A percentile compares a stretch with the other conserved stretches of the same genome.
These are phyloP conservation scores for Oryzias woworae DNA, from an alignment of 2,113 vertebrate species.

Conservation along the genomic window DNA sequence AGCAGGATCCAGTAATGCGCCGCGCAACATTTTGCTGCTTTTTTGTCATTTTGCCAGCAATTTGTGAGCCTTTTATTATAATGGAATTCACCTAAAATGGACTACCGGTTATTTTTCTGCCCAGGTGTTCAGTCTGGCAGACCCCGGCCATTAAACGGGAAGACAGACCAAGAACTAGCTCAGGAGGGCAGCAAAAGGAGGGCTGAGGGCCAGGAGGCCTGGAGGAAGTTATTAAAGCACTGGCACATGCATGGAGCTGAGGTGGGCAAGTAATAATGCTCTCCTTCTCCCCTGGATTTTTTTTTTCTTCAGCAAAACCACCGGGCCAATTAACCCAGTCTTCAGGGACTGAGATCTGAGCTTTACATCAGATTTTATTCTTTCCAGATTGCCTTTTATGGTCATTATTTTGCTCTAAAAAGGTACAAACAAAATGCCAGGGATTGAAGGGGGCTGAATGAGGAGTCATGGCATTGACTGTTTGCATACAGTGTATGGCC, in stretches of 20 bases:
- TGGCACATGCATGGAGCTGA: conserved; percentile 73
- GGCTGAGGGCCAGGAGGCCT: conserved; percentile 71
- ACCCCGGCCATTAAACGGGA: conserved; percentile 47
- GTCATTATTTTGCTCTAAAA: conserved; percentile 78
- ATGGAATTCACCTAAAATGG: conserved; percentile 21
- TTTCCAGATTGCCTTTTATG: conserved; percentile 79
- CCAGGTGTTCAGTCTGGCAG: conserved; percentile 37
- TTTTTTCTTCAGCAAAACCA: conserved; percentile 75
- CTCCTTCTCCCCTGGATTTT: conserved; percentile 67
- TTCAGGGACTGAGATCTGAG: conserved; percentile 74
- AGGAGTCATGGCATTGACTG: conserved; percentile 71
- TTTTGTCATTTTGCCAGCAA: conserved; percentile 22
- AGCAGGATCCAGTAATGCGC: conserved; percentile 60
- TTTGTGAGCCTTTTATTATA: conserved; percentile 10
- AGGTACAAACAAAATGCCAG: conserved; percentile 78
- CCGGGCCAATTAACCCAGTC: conserved; percentile 76
- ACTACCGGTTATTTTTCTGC: conserved; percentile 6
- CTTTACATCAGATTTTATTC: conserved; percentile 80
- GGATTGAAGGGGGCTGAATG: conserved; percentile 51
- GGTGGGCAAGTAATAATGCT: conserved; percentile 75
- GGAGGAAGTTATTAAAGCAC: conserved; percentile 77
- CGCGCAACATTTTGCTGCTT: conserved; percentile 2
- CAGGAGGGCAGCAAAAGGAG: conserved; percentile 56
- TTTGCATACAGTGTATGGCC: conserved; percentile 72
- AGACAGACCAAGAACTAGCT: conserved; percentile 45